These are phyloP conservation scores for Oncorhynchus mykiss DNA, from an alignment of 2,113 vertebrate genomes.

Conservation along the genomic window DNA sequence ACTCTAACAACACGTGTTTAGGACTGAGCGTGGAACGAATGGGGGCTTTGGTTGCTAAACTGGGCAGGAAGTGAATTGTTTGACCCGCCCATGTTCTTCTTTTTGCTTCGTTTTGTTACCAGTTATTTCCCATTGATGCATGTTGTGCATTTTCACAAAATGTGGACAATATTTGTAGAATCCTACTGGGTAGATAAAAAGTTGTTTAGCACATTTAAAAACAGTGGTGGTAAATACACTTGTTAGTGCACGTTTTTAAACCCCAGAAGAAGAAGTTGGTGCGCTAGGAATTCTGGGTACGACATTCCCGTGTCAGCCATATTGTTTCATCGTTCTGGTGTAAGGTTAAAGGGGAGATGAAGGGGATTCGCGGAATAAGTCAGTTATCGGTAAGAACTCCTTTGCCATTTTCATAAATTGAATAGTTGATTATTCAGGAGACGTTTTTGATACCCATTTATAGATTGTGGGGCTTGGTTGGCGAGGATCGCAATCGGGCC, in stretches of 20 bases:
- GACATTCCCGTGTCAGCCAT: constrained; percentile 65
- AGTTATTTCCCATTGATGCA: not conserved
- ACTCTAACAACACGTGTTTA: too few relatives aligned
- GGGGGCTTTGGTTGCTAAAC: too few relatives aligned
- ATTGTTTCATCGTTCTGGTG: constrained; percentile 46
- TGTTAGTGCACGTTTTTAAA: not conserved
- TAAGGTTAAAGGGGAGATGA: constrained; percentile 77
- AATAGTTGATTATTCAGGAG: rapidly evolving
- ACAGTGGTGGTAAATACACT: constrained; percentile 33
- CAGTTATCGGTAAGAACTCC: constrained; percentile 69
- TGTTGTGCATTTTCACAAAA: too few relatives aligned
- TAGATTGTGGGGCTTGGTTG: not conserved
- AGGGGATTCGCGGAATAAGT: constrained; percentile 73
- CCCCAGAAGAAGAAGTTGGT: not conserved
- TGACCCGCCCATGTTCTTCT: too few relatives aligned
- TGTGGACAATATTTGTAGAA: too few relatives aligned
- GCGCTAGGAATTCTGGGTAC: constrained; percentile 70
- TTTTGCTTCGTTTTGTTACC: not conserved
- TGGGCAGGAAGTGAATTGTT: constrained; percentile 21
- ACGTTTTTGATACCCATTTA: not conserved
- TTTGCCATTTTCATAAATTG: not conserved
- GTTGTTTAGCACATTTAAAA: not conserved
- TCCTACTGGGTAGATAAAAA: not conserved
- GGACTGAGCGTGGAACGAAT: too few relatives aligned
- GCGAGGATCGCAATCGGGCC: not conserved